These are phyloP conservation scores for Pseudococcus jackbeardsleyi DNA, from an alignment of 2,888 invertebrate genomes.

Conservation along the genomic window DNA sequence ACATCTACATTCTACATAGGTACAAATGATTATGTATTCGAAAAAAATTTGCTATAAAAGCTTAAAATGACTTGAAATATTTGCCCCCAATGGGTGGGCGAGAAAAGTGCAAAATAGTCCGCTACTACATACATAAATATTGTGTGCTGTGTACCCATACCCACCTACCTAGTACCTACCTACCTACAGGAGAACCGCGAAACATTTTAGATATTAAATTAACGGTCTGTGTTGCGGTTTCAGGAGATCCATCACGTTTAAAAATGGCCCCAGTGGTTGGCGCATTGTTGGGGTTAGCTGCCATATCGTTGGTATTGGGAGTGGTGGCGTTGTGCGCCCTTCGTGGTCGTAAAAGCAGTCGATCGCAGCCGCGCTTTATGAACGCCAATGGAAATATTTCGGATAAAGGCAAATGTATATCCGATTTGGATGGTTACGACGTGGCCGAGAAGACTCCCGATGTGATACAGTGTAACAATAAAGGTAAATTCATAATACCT, in stretches of 20 bases:
- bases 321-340: slow-evolving; percentile 68
- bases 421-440: slow-evolving; percentile 52
- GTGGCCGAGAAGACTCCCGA: slow-evolving; percentile 61
- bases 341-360: slow-evolving; percentile 57
- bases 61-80: too few species aligned
- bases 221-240: slow-evolving; percentile 54
- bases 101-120: too few species aligned
- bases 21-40: too few species aligned
- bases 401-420: slow-evolving; percentile 52
- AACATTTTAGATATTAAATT: slow-evolving; percentile 59
- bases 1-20: too few species aligned
- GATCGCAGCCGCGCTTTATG: slow-evolving; percentile 53
- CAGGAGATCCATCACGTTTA: slow-evolving; percentile 65
- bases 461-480: slow-evolving; percentile 64
- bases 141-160: too few species aligned
- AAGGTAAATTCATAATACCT: slow-evolving; percentile 45
- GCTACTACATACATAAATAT: too few species aligned
- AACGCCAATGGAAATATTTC: slow-evolving; percentile 33
- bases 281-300: slow-evolving; percentile 69
- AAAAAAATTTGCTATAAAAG: too few species aligned
- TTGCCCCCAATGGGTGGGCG: too few species aligned
- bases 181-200: slow-evolving; percentile 47
- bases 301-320: slow-evolving; percentile 68
- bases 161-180: too few species aligned
- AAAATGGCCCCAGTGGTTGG: slow-evolving; percentile 70